Percentiles rank a stretch among this genome's conserved stretches.
Evolutionary conservation across 1,140 invertebrate genomes (phyloP).

Genomic region (Heliconius congener): DNA sequence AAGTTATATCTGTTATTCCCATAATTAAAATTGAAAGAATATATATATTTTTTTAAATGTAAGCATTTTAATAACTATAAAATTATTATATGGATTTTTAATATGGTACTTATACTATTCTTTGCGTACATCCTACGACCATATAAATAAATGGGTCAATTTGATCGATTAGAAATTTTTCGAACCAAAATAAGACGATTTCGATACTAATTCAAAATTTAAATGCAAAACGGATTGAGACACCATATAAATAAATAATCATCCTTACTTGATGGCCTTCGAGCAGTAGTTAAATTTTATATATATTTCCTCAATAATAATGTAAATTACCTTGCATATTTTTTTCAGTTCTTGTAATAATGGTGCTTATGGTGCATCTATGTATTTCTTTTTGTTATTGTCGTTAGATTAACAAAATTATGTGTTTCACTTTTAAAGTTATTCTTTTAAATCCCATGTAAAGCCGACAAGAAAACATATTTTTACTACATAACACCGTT

Average conservation of each 20-base stretch:
- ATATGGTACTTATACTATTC: background rate
- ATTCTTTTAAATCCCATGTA: background rate
- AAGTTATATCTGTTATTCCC: no score
- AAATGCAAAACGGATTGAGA: conserved; percentile 6
- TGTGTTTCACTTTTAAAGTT: no score
- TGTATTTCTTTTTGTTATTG: background rate
- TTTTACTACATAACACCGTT: no score
- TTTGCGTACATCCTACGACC: background rate
- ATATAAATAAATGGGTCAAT: conserved; percentile 21
- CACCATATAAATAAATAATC: conserved; percentile 16
- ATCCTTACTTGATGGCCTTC: conserved; percentile 14
- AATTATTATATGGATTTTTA: background rate
- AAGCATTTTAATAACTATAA: no score
- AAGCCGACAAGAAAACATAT: background rate
- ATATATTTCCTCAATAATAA: conserved; percentile 23
- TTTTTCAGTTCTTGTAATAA: background rate
- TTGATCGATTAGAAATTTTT: conserved; percentile 48
- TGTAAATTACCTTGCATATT: conserved; percentile 15
- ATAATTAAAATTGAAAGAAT: no score
- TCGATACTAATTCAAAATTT: conserved; percentile 8
- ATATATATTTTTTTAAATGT: no score
- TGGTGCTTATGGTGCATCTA: background rate
- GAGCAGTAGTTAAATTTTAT: conserved; percentile 7
- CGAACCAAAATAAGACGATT: conserved; percentile 30
- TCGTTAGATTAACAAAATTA: background rate